Conservation (phyloP, 2,888 invertebrate species). For the Ctenicera cuprea region DNA sequence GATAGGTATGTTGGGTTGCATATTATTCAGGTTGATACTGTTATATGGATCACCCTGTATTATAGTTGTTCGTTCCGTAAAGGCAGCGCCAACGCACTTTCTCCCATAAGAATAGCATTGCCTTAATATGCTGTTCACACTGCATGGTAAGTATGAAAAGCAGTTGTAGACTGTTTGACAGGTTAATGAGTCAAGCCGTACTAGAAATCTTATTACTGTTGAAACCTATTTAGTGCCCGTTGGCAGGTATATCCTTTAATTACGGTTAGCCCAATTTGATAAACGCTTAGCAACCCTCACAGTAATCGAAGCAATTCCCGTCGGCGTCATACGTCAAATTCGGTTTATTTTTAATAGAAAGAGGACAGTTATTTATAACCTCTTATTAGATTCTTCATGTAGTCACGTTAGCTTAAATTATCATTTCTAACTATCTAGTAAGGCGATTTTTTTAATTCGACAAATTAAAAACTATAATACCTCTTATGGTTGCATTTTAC, state of each 20-base stretch:
- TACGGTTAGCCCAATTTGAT: conserved; percentile 28
- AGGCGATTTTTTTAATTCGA: too few relatives aligned
- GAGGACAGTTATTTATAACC: neutral
- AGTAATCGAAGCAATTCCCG: neutral
- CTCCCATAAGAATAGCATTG: too few relatives aligned
- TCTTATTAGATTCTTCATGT: neutral
- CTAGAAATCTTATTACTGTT: conserved; percentile 18
- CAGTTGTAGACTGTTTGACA: conserved; percentile 14
- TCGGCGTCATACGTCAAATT: neutral
- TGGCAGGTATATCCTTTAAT: conserved; percentile 26
- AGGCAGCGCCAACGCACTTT: too few relatives aligned
- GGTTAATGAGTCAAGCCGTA: conserved; percentile 21
- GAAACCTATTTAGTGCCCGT: conserved; percentile 27
- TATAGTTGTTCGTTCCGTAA: too few relatives aligned
- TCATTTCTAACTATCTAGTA: neutral
- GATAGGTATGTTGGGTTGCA: too few relatives aligned
- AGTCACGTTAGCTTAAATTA: conserved; percentile 6
- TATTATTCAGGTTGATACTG: too few relatives aligned
- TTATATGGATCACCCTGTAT: too few relatives aligned
- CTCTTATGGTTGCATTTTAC: too few relatives aligned
- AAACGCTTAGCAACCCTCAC: conserved; percentile 15
- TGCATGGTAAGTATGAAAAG: neutral
- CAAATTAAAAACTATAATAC: too few relatives aligned
- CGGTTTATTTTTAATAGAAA: neutral
- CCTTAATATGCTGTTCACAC: too few relatives aligned